Base-by-base conservation (phyloP, 2,797 vertebrate genomes). In the Danio jaintianensis region DNA sequence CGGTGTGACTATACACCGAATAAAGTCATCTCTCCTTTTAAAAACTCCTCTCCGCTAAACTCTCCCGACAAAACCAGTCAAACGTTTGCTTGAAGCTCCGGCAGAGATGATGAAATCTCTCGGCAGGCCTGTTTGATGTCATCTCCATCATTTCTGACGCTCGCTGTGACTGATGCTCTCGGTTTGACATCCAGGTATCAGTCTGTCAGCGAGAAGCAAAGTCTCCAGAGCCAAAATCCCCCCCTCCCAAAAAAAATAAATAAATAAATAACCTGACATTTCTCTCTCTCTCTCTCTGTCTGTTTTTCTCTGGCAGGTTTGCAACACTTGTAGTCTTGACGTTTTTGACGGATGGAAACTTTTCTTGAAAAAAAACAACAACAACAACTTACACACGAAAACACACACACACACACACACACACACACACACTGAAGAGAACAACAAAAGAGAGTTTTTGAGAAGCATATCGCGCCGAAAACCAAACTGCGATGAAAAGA, bases 401-500 rank as follows among this genome's bases (percentile, higher is more conserved):
- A 45, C 59, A 78, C n/a, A 61, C 52, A 36, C 62, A 56, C 13
- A 4, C 6, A 58, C 62, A 56, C 13, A 4, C 6, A 58, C 66
- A 68, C 72, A 63, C 79, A 67, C 36, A 83, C 80, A 69, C 56
- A 15, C 36, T 79, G 52, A 40, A 58, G 71, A n/a, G 73, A 74
- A 71, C 15, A 81, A 76, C 75, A 78, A 76, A 50, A 13, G 66
- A 50, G 80, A 84, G 58, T 56, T 50, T 59, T 38, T 29, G 50
- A 80, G 76, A 80, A 80, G 84, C 85, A 84, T 84, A 86, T 84
- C 85, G 83, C 78, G 82, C 86, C 71, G 78, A 76, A 75, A 36
- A 48, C 8, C 78, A 47, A 38, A 75, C 52, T 29, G 56, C 63
- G 74, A 82, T 81, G 64, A 78, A n/a, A 63, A 82, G 80, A 50